These are phyloP conservation scores for Platycheirus rosarum DNA, from an alignment of 2,888 invertebrate species.

Conservation along the genomic window DNA sequence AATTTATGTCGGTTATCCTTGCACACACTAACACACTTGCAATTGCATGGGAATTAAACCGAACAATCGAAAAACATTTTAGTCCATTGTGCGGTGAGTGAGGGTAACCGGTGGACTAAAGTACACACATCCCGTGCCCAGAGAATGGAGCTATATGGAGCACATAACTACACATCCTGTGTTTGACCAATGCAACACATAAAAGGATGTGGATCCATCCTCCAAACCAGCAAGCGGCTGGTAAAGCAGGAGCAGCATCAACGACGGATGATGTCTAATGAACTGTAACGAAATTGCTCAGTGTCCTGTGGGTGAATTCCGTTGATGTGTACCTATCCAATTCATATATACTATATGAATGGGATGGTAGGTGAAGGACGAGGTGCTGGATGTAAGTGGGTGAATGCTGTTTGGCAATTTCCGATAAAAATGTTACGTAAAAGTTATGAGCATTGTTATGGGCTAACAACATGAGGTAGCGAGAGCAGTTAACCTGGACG, in stretches of 20 bases:
- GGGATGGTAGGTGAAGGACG: constrained; percentile 1
- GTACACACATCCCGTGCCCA: constrained; percentile 50
- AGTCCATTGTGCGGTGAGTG: constrained; percentile 69
- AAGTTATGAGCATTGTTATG: constrained; percentile 74
- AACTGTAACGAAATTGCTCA: constrained; percentile 75
- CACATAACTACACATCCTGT: constrained; percentile 38
- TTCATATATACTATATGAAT: constrained; percentile 9
- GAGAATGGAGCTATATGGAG: background rate
- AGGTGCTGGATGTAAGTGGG: constrained; percentile 62
- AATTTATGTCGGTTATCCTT: constrained; percentile 63
- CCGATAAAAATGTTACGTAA: constrained; percentile 74
- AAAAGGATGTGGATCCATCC: constrained; percentile 47
- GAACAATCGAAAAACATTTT: constrained; percentile 74
- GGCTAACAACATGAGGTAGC: constrained; percentile 72
- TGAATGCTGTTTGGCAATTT: constrained; percentile 74
- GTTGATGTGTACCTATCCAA: constrained; percentile 42
- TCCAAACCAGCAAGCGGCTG: constrained; percentile 39
- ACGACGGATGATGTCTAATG: constrained; percentile 75
- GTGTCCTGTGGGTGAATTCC: constrained; percentile 74
- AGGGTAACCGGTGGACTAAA: constrained; percentile 70
- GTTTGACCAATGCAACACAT: constrained; percentile 74
- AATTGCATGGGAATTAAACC: constrained; percentile 67
- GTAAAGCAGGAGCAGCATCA: constrained; percentile 49
- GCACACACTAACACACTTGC: constrained; percentile 34
- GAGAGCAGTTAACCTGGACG: constrained; percentile 66